Evolutionary conservation across 2,888 invertebrate species (phyloP).

Genomic region (Melinaea marsaeus): DNA sequence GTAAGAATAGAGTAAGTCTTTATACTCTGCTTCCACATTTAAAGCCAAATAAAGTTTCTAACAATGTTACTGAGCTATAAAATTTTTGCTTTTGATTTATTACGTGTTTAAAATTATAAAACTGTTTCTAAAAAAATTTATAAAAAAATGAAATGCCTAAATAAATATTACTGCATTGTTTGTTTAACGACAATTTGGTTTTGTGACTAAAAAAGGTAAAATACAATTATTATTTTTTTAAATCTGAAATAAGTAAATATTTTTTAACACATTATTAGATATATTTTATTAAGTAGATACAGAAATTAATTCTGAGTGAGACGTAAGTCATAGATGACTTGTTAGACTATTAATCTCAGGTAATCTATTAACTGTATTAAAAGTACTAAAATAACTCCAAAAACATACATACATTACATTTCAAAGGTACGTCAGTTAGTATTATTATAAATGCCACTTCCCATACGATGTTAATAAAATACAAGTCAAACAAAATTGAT

Average conservation of each 20-base stretch:
- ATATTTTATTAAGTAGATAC: too few relatives aligned
- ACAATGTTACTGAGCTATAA: conserved; percentile 28
- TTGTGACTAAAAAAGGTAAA: neutral
- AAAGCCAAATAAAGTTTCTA: conserved; percentile 32
- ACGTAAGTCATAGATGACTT: too few relatives aligned
- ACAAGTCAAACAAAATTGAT: conserved; percentile 55
- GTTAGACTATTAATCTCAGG: too few relatives aligned
- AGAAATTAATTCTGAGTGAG: too few relatives aligned
- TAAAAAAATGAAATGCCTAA: neutral
- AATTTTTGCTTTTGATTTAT: conserved; percentile 17
- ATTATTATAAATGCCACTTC: conserved; percentile 40
- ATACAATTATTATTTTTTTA: too few relatives aligned
- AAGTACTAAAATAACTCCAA: too few relatives aligned
- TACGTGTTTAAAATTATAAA: conserved; percentile 1
- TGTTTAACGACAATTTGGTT: neutral
- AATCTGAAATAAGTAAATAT: too few relatives aligned
- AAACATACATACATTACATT: neutral
- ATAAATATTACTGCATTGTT: neutral
- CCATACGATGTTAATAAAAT: conserved; percentile 48
- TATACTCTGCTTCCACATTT: conserved; percentile 30
- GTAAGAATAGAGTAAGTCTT: conserved; percentile 4
- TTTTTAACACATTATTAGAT: too few relatives aligned
- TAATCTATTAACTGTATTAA: too few relatives aligned
- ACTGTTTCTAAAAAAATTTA: neutral
- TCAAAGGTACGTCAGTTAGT: conserved; percentile 3